Evolutionary conservation across 2,113 vertebrate genomes (phyloP), one percentile per base, ranked within the genome.

Genomic region (Pelecanoides urinatrix): DNA sequence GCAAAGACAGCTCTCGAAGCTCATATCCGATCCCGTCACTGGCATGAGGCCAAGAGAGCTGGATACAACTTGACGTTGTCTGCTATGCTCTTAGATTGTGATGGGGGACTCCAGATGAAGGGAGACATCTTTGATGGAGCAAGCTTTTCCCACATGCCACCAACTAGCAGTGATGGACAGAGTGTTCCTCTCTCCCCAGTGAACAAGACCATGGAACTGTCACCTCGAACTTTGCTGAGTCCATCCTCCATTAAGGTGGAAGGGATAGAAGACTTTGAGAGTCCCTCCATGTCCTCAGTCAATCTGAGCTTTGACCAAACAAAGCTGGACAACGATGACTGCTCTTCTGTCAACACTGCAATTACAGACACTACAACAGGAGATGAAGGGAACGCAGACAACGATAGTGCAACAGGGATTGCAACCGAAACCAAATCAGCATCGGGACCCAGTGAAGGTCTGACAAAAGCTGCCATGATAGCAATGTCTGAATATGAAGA

Each of bases 311-410:
- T 99, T 98, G 99, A 99, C 98, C 99, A 98, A 58, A 98, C 97
- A 20, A 99, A 99, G 97, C 98, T 99, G 92, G 99, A 99, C 98
- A 99, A 99, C 4, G 99, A 99, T 23, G 99, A 99, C 98, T 99
- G 99, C 96, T 99, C 99, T 86, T 99, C 99, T 26, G 99, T 99
- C 96, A 99, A 99, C 95, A 99, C 99, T 0, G 99, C 99, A 34
- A 99, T 99, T 98, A 99, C 99, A 70, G 99, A 99, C 79, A 99
- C 99, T 90, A 99, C 99, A 63, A 99, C 99, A 15, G 99, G 99
- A 91, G 99, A 99, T 32, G 99, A 99, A 98, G 99, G 99, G 92
- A 99, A 99, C 7, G 99, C 98, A 36, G 99, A 99, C 96, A 99
- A 99, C 13, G 99, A 99, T 50, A 99, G 99, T 16, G 98, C 99